Evolutionary conservation across 2,888 invertebrate species (phyloP).

Genomic region (Liposcelis brunnea): DNA sequence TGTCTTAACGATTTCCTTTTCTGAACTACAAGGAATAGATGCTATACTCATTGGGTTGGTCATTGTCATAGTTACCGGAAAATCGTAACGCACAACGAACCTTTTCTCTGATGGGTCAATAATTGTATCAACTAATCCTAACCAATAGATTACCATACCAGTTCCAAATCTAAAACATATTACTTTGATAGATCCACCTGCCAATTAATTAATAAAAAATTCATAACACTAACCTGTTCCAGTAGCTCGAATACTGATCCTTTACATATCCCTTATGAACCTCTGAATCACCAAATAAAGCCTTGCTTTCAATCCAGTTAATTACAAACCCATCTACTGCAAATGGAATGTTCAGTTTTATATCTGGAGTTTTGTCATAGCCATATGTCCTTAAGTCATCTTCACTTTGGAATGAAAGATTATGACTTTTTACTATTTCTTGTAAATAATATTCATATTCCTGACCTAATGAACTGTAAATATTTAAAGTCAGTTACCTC

Average conservation of each 20-base stretch:
- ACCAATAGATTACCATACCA: slow-evolving; percentile 91
- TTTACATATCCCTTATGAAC: slow-evolving; percentile 64
- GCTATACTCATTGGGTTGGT: slow-evolving; percentile 21
- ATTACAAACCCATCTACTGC: slow-evolving; percentile 69
- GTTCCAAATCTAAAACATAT: slow-evolving; percentile 57
- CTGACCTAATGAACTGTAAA: slow-evolving; percentile 52
- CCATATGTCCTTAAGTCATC: slow-evolving; percentile 61
- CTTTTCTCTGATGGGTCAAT: slow-evolving; percentile 30
- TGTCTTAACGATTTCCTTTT: too few relatives aligned
- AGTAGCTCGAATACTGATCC: slow-evolving; percentile 75
- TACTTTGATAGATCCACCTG: background rate
- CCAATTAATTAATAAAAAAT: background rate
- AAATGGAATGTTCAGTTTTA: slow-evolving; percentile 77
- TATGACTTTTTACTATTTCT: slow-evolving; percentile 37
- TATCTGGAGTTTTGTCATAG: slow-evolving; percentile 90
- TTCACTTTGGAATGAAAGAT: slow-evolving; percentile 54
- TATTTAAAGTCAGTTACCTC: background rate
- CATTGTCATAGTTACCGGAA: slow-evolving; percentile 42
- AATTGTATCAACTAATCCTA: slow-evolving; percentile 58
- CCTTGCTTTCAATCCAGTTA: slow-evolving; percentile 95
- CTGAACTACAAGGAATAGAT: too few relatives aligned
- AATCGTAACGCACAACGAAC: slow-evolving; percentile 40
- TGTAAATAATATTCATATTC: slow-evolving; percentile 69
- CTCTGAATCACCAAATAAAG: slow-evolving; percentile 75
- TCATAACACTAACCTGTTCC: slow-evolving; percentile 44